Evolutionary conservation across 2,888 invertebrate species (phyloP), one percentile per base, ranked within the genome.

Genomic region (Polia nebulosa): DNA sequence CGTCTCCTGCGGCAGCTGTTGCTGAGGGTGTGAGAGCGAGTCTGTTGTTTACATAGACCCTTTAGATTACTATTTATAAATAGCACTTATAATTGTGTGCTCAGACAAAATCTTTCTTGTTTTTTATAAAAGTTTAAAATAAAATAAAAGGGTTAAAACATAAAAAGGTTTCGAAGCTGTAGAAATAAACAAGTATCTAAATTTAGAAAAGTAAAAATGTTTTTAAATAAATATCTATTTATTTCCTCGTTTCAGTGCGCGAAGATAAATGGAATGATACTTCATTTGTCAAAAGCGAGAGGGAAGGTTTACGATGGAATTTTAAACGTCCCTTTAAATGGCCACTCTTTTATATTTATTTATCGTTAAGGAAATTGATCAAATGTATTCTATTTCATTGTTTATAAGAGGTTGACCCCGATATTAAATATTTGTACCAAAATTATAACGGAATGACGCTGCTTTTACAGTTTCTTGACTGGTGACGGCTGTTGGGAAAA

Each of bases 201-300:
- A 53, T 9, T 13, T 3, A 41, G 15, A 39, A 65, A 55, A n/a
- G n/a, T n/a, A 22, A 17, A 55, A 75, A 36, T 4, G 17, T 39
- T 62, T 66, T 56, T 47, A 51, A n/a, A 47, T 47, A 60, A 52
- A 60, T 45, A 61, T 76, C 22, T 39, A 34, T 62, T 25, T 45
- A 41, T 66, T 67, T 44, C 36, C 4, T 22, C 56, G 47, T 15
- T 59, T 62, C 41, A 44, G 36, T 47, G 13, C 44, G 51, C 36
- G 56, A 78, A 78, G 68, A 78, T 68, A 73, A 76, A 78, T 78
- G 39, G 59, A 49, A 60, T 60, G 63, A 41, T 60, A 49, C 76
- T 63, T 73, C 73, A 78, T 76, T 76, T 68, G 78, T 78, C 76
- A 78, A 73, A 78, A 60, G 39, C 29, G 57, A 45, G 55, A 52